These are phyloP conservation scores for Apeira syringaria DNA, from an alignment of 2,888 invertebrate genomes.

Conservation along the genomic window DNA sequence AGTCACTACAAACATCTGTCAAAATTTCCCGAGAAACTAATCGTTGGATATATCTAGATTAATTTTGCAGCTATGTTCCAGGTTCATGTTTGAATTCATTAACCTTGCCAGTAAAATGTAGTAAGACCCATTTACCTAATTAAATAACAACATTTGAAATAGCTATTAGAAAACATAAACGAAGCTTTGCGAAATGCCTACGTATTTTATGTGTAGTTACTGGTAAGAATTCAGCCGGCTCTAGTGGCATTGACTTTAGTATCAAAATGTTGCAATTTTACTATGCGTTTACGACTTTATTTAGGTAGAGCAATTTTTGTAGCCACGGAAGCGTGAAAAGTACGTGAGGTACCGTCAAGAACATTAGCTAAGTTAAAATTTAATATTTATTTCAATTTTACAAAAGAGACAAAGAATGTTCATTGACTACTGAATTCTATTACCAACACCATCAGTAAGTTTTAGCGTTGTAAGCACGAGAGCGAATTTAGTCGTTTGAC, in stretches of 20 bases:
- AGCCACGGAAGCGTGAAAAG: slow-evolving; percentile 64
- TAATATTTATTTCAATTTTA: background rate
- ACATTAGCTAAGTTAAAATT: slow-evolving; percentile 3
- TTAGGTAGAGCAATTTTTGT: slow-evolving; percentile 54
- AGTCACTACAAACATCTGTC: too few relatives aligned
- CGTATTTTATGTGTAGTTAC: slow-evolving; percentile 52
- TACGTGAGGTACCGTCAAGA: slow-evolving; percentile 27
- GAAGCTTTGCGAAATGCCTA: slow-evolving; percentile 55
- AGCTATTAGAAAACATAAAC: slow-evolving; percentile 35
- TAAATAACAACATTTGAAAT: slow-evolving; percentile 35
- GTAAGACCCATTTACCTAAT: slow-evolving; percentile 27
- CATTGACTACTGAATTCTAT: too few relatives aligned
- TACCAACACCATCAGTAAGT: too few relatives aligned
- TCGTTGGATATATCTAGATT: too few relatives aligned
- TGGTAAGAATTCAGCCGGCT: slow-evolving; percentile 51
- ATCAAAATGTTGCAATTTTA: slow-evolving; percentile 53
- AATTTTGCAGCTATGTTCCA: slow-evolving; percentile 9
- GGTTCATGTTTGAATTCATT: slow-evolving; percentile 25
- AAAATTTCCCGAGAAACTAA: too few relatives aligned
- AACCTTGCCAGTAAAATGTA: slow-evolving; percentile 31
- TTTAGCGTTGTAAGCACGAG: too few relatives aligned
- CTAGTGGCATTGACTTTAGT: slow-evolving; percentile 65
- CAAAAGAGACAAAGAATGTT: too few relatives aligned
- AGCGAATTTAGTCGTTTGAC: too few relatives aligned
- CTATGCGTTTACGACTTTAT: slow-evolving; percentile 41